Percentiles rank a stretch among this genome's conserved stretches.
Conservation (phyloP, 2,797 vertebrate species). For the Megaceryle alcyon region DNA sequence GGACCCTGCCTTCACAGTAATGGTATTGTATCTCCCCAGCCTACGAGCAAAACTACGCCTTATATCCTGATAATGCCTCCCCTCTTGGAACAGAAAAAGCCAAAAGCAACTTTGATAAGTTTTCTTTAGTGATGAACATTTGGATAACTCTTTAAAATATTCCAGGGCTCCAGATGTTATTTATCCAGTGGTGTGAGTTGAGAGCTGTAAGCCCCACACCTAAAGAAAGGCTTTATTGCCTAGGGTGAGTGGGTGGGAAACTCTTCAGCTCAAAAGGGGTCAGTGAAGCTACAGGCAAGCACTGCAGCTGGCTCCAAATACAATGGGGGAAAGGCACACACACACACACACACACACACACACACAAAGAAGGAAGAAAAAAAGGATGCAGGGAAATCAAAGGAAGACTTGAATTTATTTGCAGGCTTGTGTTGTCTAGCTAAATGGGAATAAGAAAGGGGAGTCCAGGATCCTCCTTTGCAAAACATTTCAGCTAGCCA, state of each 20-base stretch:
- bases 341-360: too few relatives aligned
- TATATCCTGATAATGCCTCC: background rate
- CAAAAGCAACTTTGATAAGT: background rate
- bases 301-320: background rate
- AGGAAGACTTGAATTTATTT: background rate
- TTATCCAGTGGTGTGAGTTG: background rate
- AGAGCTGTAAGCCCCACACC: background rate
- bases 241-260: background rate
- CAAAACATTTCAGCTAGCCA: background rate
- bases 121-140: background rate
- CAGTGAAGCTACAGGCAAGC: background rate
- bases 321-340: background rate
- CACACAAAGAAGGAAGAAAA: background rate
- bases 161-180: constrained; percentile 11
- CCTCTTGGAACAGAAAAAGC: background rate
- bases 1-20: background rate
- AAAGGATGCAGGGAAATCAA: background rate
- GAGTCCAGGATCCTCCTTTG: background rate
- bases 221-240: constrained; percentile 31
- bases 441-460: background rate
- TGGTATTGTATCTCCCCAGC: background rate
- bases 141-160: constrained; percentile 19
- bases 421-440: background rate
- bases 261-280: background rate
- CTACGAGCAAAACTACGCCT: background rate